A percentile compares a stretch with the other conserved stretches of the same genome.
phyloP scores from a whole-genome alignment of 2,113 vertebrate genomes.

The Ptilonorhynchus violaceus region DNA sequence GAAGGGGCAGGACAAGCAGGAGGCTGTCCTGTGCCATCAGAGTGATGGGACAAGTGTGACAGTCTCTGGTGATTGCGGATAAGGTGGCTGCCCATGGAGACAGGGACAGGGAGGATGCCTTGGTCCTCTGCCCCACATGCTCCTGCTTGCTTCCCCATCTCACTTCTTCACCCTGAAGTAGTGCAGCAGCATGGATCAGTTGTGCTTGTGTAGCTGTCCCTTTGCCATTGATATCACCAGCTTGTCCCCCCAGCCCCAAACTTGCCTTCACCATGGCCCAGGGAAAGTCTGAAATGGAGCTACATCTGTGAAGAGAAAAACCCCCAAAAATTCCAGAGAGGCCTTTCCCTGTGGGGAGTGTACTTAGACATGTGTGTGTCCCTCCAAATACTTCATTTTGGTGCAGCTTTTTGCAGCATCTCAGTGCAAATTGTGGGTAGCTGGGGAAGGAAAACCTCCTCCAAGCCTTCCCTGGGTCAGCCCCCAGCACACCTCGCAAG shows the following conservation, averaged over 20 bases:
- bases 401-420: background rate
- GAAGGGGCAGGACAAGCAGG: background rate
- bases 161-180: background rate
- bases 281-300: background rate
- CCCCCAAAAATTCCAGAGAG: background rate
- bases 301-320: background rate
- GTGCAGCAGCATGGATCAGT: rapidly evolving
- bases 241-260: background rate
- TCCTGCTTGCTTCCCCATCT: background rate
- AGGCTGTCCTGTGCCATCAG: background rate
- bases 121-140: background rate
- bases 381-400: background rate
- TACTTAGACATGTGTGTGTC: rapidly evolving
- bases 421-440: background rate
- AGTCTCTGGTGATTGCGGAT: background rate
- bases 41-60: background rate
- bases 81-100: background rate
- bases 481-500: rapidly evolving
- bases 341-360: rapidly evolving
- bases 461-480: rapidly evolving
- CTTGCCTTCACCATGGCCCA: background rate
- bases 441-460: background rate
- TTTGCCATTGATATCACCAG: background rate
- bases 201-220: background rate
- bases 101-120: background rate